These are phyloP conservation scores for Eupithecia exiguata DNA, from an alignment of 2,888 invertebrate genomes.

Conservation along the genomic window DNA sequence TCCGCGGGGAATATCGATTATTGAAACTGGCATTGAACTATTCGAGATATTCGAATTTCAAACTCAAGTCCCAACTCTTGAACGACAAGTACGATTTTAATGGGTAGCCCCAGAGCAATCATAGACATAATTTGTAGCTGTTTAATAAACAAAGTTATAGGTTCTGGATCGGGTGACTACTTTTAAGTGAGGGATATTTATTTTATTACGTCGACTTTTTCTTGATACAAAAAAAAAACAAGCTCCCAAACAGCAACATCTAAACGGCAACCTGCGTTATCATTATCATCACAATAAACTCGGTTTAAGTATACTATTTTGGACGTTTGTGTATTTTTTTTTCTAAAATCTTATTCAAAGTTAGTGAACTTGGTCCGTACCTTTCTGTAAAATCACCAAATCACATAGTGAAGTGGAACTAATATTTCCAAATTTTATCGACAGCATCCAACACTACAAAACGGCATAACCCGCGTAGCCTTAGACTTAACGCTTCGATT, in stretches of 20 bases:
- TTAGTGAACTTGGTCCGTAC: neutral
- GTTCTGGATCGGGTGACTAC: neutral
- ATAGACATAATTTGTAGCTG: neutral
- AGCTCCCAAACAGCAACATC: neutral
- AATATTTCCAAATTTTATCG: slow-evolving; percentile 13
- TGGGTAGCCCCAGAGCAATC: slow-evolving; percentile 9
- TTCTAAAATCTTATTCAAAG: neutral
- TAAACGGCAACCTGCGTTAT: neutral
- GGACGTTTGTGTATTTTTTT: neutral
- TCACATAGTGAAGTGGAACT: neutral
- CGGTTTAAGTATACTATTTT: neutral
- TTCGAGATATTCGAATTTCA: slow-evolving; percentile 13
- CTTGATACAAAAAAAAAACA: neutral
- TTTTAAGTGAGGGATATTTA: neutral
- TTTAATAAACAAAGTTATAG: neutral
- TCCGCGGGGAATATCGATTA: slow-evolving; percentile 10
- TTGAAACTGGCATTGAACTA: slow-evolving; percentile 18
- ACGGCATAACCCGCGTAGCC: slow-evolving; percentile 15
- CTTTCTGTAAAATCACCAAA: neutral
- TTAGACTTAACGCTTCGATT: slow-evolving; percentile 29
- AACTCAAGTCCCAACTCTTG: slow-evolving; percentile 5
- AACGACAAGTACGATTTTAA: slow-evolving; percentile 6
- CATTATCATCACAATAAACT: neutral
- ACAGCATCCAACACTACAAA: slow-evolving; percentile 10
- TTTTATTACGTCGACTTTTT: neutral